Evolutionary conservation across 1,140 invertebrate species (phyloP).

Genomic region (Bicyclus anynana): DNA sequence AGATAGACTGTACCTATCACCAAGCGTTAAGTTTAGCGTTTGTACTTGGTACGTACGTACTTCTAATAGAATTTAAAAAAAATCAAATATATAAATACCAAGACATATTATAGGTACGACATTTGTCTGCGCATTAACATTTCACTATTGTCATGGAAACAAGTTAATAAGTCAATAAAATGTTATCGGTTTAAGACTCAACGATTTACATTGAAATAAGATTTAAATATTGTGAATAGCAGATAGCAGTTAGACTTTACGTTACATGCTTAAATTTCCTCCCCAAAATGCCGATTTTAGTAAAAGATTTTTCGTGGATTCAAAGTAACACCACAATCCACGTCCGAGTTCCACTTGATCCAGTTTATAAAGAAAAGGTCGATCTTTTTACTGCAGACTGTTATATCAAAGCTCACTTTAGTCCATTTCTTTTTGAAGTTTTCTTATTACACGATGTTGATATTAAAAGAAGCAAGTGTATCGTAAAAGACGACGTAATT

Average conservation of each 20-base stretch:
- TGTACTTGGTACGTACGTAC: too few relatives aligned
- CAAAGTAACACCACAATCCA: constrained; percentile 79
- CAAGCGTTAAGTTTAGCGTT: too few relatives aligned
- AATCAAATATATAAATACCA: too few relatives aligned
- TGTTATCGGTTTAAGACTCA: too few relatives aligned
- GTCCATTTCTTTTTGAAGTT: constrained; percentile 82
- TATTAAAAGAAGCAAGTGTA: constrained; percentile 78
- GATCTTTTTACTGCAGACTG: constrained; percentile 81
- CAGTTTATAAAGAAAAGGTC: constrained; percentile 74
- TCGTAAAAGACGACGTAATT: constrained; percentile 75
- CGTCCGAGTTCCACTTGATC: constrained; percentile 78
- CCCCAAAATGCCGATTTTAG: constrained; percentile 81
- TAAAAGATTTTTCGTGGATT: constrained; percentile 84
- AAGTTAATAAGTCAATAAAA: constrained; percentile 1
- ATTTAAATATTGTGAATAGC: neutral
- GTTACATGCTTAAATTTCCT: neutral
- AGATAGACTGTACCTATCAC: too few relatives aligned
- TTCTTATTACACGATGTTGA: constrained; percentile 79
- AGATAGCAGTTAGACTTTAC: neutral
- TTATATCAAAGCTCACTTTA: constrained; percentile 82
- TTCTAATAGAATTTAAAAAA: too few relatives aligned
- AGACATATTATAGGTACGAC: too few relatives aligned
- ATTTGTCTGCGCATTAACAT: too few relatives aligned
- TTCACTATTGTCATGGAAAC: constrained; percentile 10
- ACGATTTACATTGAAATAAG: neutral